Evolutionary conservation across 2,888 invertebrate genomes (phyloP).

Genomic region (Erpobdella octoculata): DNA sequence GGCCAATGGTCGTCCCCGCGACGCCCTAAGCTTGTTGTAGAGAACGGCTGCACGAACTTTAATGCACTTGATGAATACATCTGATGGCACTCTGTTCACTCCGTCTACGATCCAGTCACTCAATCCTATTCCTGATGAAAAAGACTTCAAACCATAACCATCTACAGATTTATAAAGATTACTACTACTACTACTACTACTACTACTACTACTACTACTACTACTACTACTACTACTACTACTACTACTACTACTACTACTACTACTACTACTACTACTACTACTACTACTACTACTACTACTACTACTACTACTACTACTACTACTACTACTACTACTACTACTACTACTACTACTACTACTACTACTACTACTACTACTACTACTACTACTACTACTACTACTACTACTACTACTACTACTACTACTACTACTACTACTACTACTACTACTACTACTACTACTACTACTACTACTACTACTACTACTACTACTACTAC

Average conservation of each 20-base stretch:
- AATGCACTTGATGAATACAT: too few species aligned
- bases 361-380: slow-evolving; percentile 25
- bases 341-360: slow-evolving; percentile 18
- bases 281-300: slow-evolving; percentile 23
- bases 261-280: slow-evolving; percentile 22
- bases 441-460: slow-evolving; percentile 28
- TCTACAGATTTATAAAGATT: neutral
- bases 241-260: slow-evolving; percentile 21
- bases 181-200: slow-evolving; percentile 23
- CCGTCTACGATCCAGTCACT: too few species aligned
- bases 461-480: slow-evolving; percentile 28
- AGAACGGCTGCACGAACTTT: too few species aligned
- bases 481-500: slow-evolving; percentile 27
- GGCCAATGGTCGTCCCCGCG: too few species aligned
- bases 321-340: slow-evolving; percentile 19
- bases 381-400: slow-evolving; percentile 28
- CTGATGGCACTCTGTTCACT: too few species aligned
- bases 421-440: slow-evolving; percentile 27
- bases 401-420: slow-evolving; percentile 27
- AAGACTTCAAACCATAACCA: too few species aligned
- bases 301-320: slow-evolving; percentile 23
- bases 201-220: slow-evolving; percentile 21
- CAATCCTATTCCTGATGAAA: too few species aligned
- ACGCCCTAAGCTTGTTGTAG: too few species aligned
- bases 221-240: slow-evolving; percentile 21